Percentiles rank a stretch among this genome's conserved stretches.
Evolutionary conservation across 2,888 invertebrate genomes (phyloP).

Genomic region (Isoperla grammatica): DNA sequence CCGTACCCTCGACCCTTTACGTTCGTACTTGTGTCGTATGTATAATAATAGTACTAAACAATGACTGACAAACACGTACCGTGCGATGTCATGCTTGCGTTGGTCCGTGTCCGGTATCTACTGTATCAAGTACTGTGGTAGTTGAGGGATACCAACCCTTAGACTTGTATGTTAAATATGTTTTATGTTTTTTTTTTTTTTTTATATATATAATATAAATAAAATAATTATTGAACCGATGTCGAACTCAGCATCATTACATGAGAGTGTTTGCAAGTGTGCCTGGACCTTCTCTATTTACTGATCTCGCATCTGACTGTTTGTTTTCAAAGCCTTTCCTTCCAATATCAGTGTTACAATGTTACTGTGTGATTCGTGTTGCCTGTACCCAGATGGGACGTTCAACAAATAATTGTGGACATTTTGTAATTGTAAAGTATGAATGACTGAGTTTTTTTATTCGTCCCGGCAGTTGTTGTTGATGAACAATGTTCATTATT

Average conservation of each 20-base stretch:
- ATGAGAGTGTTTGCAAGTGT: neutral
- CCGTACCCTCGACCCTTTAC: neutral
- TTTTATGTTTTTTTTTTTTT: neutral
- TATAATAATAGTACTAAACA: slow-evolving; percentile 10
- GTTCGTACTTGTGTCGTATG: slow-evolving; percentile 19
- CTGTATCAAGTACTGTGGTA: too few relatives aligned
- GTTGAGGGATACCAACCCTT: too few relatives aligned
- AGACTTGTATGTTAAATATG: neutral
- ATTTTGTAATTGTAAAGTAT: too few relatives aligned
- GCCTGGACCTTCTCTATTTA: neutral
- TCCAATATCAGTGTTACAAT: neutral
- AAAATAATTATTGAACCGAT: neutral
- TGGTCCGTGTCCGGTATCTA: neutral
- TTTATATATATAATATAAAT: neutral
- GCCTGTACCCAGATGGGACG: neutral
- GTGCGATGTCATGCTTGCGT: neutral
- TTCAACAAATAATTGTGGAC: too few relatives aligned
- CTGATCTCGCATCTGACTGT: neutral
- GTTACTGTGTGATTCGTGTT: neutral
- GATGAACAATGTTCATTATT: neutral
- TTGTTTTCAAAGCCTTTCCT: neutral
- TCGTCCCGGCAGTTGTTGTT: neutral
- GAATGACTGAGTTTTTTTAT: neutral
- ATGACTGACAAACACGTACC: neutral
- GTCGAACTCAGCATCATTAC: neutral